Evolutionary conservation across 2,113 vertebrate species (phyloP), one percentile per base, ranked within the genome.

Genomic region (Sprattus sprattus): DNA sequence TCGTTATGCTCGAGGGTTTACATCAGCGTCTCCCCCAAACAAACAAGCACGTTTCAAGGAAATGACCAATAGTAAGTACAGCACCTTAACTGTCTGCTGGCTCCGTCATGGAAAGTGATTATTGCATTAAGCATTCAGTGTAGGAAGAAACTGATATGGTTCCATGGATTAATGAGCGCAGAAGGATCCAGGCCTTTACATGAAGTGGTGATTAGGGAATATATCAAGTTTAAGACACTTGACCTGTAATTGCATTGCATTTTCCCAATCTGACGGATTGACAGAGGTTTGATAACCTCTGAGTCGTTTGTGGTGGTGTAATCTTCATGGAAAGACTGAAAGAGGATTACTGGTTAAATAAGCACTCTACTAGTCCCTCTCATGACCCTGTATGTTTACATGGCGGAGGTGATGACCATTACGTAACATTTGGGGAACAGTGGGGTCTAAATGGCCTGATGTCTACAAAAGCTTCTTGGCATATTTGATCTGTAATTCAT

Each of bases 331-430:
- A 10, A 0, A 78, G 25, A 39, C 71, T 16, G 28, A 78, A 39
- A 78, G 71, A 78, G 71, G 71, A 78, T 78, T 32, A 78, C 25
- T 78, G 71, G 71, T 39, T 78, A 78, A 78, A 78, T 78, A 78
- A 32, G 71, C n/a, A 28, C 10, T 71, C 64, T 28, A 13, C 71
- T 78, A 28, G 71, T 39, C 71, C 28, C 71, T 15, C 3, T 78
- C 10, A 4, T 78, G 71, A 22, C 54, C 54, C 18, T 4, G 6
- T 78, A 11, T 5, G 13, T 78, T 78, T 71, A 32, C 3, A 71
- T 28, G 39, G 32, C 20, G 18, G 54, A 60, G 20, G 54, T 60
- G 54, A 60, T 60, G 54, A 60, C 22, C 18, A 60, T 78, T 78
- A 39, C 10, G 11, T 15, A 78, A 78, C 3, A 16, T 39, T 39